A percentile compares a stretch with the other conserved stretches of the same genome.
Evolutionary conservation across 2,888 invertebrate species (phyloP).

Genomic region (Cryptocephalus moraei): DNA sequence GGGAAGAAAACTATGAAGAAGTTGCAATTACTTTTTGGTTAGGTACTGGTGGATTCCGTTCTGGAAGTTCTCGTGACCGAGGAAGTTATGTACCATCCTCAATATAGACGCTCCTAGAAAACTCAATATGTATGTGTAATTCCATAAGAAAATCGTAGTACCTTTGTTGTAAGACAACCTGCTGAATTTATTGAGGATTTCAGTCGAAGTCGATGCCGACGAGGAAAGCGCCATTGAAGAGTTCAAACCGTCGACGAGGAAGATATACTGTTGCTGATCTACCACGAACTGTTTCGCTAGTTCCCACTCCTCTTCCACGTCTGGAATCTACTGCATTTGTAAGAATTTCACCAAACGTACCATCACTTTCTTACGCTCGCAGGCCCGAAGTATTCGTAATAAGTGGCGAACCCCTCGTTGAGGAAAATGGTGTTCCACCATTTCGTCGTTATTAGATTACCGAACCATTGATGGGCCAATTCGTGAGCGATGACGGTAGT

Average conservation of each 20-base stretch:
- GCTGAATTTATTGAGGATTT: slow-evolving; percentile 46
- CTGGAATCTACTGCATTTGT: no score
- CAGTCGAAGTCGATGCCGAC: slow-evolving; percentile 39
- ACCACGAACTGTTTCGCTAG: slow-evolving; percentile 19
- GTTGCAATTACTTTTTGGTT: slow-evolving; percentile 35
- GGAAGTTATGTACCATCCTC: slow-evolving; percentile 55
- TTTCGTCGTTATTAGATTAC: slow-evolving; percentile 61
- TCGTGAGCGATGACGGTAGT: slow-evolving; percentile 66
- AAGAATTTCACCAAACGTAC: no score
- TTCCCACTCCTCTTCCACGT: slow-evolving; percentile 2
- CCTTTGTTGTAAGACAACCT: slow-evolving; percentile 55
- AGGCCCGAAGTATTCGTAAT: slow-evolving; percentile 54
- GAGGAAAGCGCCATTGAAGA: slow-evolving; percentile 43
- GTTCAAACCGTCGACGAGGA: slow-evolving; percentile 12
- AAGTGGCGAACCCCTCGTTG: slow-evolving; percentile 66
- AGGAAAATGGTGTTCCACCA: slow-evolving; percentile 71
- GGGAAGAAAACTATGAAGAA: neutral
- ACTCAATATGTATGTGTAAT: no score
- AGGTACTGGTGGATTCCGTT: slow-evolving; percentile 48
- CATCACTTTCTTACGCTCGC: slow-evolving; percentile 8
- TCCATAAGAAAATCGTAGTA: slow-evolving; percentile 14
- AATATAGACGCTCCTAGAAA: slow-evolving; percentile 24
- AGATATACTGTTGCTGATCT: slow-evolving; percentile 13
- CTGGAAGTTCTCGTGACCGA: slow-evolving; percentile 45
- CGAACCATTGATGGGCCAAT: slow-evolving; percentile 76